Base-by-base conservation (phyloP, 2,888 invertebrate species). In the Synergus laeviventris region DNA sequence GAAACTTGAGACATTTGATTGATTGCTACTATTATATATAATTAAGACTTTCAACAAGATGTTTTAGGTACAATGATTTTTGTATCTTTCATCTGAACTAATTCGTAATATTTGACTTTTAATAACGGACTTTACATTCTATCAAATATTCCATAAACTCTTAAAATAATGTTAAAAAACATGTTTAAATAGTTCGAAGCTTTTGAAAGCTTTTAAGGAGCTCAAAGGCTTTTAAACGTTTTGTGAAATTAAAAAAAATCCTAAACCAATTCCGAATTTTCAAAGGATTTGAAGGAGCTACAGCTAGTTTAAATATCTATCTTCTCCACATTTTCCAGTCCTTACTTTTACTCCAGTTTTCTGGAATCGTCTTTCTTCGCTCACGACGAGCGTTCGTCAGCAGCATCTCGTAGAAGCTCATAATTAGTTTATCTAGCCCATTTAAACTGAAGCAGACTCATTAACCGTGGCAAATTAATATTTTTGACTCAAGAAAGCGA, bases 361-460 rank as follows among this genome's bases (percentile, higher is more conserved):
- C 61, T 42, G 39, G 38, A 54, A 36, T 76, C 70, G 61, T 75
- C 62, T 54, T 70, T 74, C 75, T 73, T n/a, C 21, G 36, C 54
- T 74, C 45, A 36, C 60, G 70, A 73, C 38, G 45, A 62, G 49
- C 62, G 76, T 74, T 75, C 76, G 73, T 60, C 74, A 73, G 70
- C 62, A 54, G 64, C 61, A 77, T 73, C 77, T 61, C 76, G 74
- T 78, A 75, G 79, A 78, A 80, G 79, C 81, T 84, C 83, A 81
- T 86, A 86, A 89, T 88, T 87, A 86, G 84, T 84, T 87, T 86
- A 87, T 86, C 83, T 81, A 88, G 84, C 81, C 82, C 86, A 88
- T 89, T 88, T 87, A 86, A 88, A 86, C 82, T 85, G 86, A 79
- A 86, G 82, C 85, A 80, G 81, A 82, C 84, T 85, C 81, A 83